Evolutionary conservation across 2,113 vertebrate genomes (phyloP).

Genomic region (Petromus typicus): DNA sequence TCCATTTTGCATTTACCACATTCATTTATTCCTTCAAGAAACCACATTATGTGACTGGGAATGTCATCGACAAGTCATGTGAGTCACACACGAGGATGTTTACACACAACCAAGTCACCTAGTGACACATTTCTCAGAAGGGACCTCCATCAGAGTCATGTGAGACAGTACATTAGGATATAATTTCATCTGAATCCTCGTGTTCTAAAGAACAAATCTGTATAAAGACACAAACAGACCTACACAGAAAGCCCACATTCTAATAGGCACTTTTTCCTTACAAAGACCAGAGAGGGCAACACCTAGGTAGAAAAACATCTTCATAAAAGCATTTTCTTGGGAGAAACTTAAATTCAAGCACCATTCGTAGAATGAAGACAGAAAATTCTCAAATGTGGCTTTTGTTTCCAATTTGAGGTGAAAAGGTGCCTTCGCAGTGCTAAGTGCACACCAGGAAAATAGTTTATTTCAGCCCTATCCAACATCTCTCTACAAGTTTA

Average conservation of each 20-base stretch:
- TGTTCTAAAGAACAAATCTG: not conserved
- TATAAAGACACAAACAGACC: not conserved
- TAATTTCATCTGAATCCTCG: not conserved
- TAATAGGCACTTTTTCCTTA: not conserved
- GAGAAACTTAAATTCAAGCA: not conserved
- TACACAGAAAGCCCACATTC: not conserved
- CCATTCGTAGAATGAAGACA: rapidly evolving
- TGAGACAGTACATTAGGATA: not conserved
- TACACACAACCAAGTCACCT: too few species aligned
- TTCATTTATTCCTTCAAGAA: not conserved
- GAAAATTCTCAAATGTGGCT: not conserved
- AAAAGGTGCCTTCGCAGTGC: not conserved
- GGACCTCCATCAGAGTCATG: not conserved
- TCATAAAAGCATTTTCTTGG: not conserved
- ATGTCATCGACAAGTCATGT: too few species aligned
- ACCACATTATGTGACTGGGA: too few species aligned
- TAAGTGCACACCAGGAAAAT: not conserved
- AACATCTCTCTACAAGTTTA: not conserved
- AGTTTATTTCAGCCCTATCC: not conserved
- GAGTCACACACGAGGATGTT: too few species aligned
- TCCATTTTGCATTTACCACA: not conserved
- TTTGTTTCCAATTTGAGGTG: not conserved
- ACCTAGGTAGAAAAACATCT: not conserved
- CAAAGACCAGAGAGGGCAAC: not conserved
- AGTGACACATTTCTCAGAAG: not conserved